phyloP scores from a whole-genome alignment of 2,797 vertebrate species.

The Dryobates pubescens region DNA sequence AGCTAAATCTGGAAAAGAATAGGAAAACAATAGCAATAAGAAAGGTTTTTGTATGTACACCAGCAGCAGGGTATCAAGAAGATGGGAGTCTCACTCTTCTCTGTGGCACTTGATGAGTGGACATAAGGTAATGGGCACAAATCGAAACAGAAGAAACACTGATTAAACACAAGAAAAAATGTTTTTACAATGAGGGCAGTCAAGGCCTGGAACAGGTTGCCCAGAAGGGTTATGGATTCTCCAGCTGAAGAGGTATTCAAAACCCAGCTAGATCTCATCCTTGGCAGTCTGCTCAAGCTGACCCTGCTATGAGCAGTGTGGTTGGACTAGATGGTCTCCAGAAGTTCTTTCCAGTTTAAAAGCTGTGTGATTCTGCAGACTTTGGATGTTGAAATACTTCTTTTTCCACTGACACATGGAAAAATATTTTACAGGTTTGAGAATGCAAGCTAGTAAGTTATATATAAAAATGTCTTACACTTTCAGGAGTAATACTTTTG shows the following conservation, averaged over 20 bases:
- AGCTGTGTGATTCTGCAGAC: neutral
- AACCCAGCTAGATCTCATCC: neutral
- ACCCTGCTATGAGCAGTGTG: neutral
- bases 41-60: neutral
- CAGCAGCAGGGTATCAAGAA: neutral
- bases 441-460: neutral
- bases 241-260: neutral
- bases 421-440: neutral
- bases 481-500: neutral
- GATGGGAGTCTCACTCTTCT: neutral
- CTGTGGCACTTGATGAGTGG: neutral
- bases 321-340: neutral
- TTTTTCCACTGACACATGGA: neutral
- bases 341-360: neutral
- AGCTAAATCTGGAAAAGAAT: neutral
- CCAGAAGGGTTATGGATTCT: neutral
- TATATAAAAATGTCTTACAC: neutral
- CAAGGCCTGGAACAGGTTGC: neutral
- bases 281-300: neutral
- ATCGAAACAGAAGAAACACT: neutral
- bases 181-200: neutral
- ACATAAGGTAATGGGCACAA: neutral
- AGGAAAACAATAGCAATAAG: neutral
- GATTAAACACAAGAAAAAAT: neutral
- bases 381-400: neutral